A percentile compares a stretch with the other conserved stretches of the same genome.
phyloP scores from a whole-genome alignment of 2,797 vertebrate genomes.

The Melanogrammus aeglefinus region DNA sequence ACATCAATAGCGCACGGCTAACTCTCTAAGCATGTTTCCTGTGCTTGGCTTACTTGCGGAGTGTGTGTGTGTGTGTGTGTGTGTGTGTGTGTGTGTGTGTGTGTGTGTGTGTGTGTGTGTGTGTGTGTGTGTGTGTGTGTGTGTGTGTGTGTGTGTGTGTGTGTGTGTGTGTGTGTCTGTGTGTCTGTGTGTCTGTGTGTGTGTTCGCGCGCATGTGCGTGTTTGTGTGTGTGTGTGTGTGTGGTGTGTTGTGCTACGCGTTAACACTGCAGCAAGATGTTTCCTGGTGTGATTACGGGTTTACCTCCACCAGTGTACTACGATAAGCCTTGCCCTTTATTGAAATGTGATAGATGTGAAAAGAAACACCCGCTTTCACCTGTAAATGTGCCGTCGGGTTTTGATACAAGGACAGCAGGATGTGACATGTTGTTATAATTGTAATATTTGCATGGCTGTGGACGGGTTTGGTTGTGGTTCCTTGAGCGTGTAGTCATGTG shows the following conservation, averaged over 20 bases:
- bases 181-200: background rate
- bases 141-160: background rate
- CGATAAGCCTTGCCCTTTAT: background rate
- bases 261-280: background rate
- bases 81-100: background rate
- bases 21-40: background rate
- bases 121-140: background rate
- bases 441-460: too few species aligned
- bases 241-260: background rate
- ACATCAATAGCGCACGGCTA: background rate
- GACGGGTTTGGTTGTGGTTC: background rate
- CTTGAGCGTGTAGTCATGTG: conserved; percentile 23
- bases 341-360: background rate
- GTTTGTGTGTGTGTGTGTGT: too few species aligned
- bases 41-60: background rate
- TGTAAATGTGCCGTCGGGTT: background rate
- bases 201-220: conserved; percentile 12
- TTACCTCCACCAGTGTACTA: background rate
- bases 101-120: conserved; percentile 15
- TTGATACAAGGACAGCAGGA: background rate
- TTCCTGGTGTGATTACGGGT: background rate
- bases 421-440: background rate
- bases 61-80: background rate
- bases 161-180: background rate
- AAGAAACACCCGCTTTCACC: background rate